Evolutionary conservation across 1,140 invertebrate genomes (phyloP).

Genomic region (Cydia fagiglandana): DNA sequence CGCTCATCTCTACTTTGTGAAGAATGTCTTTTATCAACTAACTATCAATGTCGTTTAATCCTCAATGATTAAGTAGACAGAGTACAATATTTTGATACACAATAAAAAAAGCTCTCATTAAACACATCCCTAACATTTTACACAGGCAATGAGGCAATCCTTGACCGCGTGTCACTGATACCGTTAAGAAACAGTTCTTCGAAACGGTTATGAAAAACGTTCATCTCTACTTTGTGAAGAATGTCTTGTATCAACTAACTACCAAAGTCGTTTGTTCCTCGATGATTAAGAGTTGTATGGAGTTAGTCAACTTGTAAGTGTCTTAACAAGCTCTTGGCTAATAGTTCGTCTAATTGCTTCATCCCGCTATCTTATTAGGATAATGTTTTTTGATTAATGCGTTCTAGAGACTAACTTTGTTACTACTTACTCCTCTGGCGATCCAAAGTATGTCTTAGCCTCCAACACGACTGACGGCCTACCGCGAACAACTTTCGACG

Average conservation of each 20-base stretch:
- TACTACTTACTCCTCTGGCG: too few relatives aligned
- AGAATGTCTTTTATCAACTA: background rate
- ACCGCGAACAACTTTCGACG: too few relatives aligned
- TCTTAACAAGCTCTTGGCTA: slow-evolving; percentile 2
- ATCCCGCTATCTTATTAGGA: background rate
- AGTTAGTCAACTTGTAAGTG: background rate
- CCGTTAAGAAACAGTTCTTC: background rate
- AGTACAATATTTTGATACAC: too few relatives aligned
- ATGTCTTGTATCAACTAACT: background rate
- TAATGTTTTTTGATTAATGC: background rate
- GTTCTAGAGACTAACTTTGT: background rate
- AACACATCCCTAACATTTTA: too few relatives aligned
- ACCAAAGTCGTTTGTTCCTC: background rate
- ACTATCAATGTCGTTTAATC: background rate
- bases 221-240: background rate
- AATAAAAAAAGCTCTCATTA: too few relatives aligned
- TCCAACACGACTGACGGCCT: too few relatives aligned
- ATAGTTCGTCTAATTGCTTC: background rate
- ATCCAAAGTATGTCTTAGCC: too few relatives aligned
- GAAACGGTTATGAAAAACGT: background rate
- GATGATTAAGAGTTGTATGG: background rate
- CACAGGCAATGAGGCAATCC: too few relatives aligned
- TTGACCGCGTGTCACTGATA: background rate
- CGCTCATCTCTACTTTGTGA: background rate
- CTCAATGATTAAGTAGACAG: background rate